phyloP scores from a whole-genome alignment of 1,140 invertebrate species.

The Aphaenogaster rudis region DNA sequence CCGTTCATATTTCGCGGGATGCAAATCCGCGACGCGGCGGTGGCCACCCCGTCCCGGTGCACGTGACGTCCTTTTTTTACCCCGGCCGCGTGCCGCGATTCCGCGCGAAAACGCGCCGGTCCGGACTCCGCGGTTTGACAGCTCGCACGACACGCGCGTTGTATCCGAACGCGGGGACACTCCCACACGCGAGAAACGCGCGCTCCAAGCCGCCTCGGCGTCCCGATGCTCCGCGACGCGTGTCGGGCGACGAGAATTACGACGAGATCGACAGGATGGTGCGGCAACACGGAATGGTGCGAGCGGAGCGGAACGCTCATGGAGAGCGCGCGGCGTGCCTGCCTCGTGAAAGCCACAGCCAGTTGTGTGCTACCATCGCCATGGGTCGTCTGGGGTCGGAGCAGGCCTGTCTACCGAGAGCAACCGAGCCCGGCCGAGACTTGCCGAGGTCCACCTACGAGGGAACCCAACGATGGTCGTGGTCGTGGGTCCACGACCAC shows the following conservation, averaged over 20 bases:
- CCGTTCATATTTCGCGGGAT: slow-evolving; percentile 52
- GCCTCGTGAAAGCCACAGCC: slow-evolving; percentile 82
- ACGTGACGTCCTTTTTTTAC: slow-evolving; percentile 61
- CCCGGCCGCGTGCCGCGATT: neutral
- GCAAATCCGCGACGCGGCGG: slow-evolving; percentile 7
- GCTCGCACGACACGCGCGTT: slow-evolving; percentile 43
- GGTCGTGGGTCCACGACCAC: slow-evolving; percentile 46
- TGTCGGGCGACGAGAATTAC: neutral
- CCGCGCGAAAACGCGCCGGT: slow-evolving; percentile 1
- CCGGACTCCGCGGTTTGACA: slow-evolving; percentile 62
- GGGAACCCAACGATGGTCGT: slow-evolving; percentile 39
- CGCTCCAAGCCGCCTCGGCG: neutral
- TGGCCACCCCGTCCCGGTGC: neutral
- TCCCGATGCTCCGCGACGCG: neutral
- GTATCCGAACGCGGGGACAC: slow-evolving; percentile 24
- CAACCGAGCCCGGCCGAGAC: slow-evolving; percentile 66
- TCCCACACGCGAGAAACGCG: slow-evolving; percentile 45
- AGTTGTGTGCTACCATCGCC: slow-evolving; percentile 84
- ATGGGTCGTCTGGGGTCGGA: slow-evolving; percentile 83
- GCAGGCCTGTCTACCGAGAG: slow-evolving; percentile 73
- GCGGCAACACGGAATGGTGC: slow-evolving; percentile 9
- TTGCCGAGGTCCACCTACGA: slow-evolving; percentile 78
- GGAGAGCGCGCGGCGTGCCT: slow-evolving; percentile 72
- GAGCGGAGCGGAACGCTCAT: slow-evolving; percentile 55
- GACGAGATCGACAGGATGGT: neutral